These are phyloP conservation scores for Lobophora halterata DNA, from an alignment of 2,888 invertebrate genomes.

Conservation along the genomic window DNA sequence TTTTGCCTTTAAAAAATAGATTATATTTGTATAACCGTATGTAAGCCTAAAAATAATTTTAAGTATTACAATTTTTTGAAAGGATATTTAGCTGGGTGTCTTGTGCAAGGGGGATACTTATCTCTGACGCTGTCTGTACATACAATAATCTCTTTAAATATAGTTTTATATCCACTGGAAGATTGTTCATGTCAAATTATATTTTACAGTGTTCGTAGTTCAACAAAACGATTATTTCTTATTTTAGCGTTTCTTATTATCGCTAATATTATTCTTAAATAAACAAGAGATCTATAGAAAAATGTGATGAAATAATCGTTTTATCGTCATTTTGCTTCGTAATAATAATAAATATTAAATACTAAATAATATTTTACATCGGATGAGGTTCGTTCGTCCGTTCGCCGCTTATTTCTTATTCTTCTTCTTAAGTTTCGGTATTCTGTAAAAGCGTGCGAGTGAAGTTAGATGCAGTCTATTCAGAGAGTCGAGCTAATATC, in stretches of 20 bases:
- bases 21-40: too few relatives aligned
- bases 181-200: conserved; percentile 41
- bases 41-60: too few relatives aligned
- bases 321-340: conserved; percentile 23
- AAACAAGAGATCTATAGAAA: conserved; percentile 39
- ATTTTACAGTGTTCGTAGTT: conserved; percentile 25
- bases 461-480: conserved; percentile 54
- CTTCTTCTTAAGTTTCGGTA: conserved; percentile 76
- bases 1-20: too few relatives aligned
- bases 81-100: too few relatives aligned
- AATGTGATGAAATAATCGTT: conserved; percentile 31
- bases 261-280: conserved; percentile 29
- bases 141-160: conserved; percentile 39
- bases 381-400: conserved; percentile 49
- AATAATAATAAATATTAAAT: conserved; percentile 63
- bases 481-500: conserved; percentile 21
- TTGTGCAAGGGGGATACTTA: too few relatives aligned
- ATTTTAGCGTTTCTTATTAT: conserved; percentile 6
- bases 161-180: conserved; percentile 42
- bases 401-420: conserved; percentile 71
- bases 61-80: too few relatives aligned
- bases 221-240: conserved; percentile 34
- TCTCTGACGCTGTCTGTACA: too few relatives aligned
- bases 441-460: conserved; percentile 73
- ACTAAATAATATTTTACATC: conserved; percentile 72